These are phyloP conservation scores for Harpagus bidentatus DNA, from an alignment of 2,113 vertebrate genomes.

Conservation along the genomic window DNA sequence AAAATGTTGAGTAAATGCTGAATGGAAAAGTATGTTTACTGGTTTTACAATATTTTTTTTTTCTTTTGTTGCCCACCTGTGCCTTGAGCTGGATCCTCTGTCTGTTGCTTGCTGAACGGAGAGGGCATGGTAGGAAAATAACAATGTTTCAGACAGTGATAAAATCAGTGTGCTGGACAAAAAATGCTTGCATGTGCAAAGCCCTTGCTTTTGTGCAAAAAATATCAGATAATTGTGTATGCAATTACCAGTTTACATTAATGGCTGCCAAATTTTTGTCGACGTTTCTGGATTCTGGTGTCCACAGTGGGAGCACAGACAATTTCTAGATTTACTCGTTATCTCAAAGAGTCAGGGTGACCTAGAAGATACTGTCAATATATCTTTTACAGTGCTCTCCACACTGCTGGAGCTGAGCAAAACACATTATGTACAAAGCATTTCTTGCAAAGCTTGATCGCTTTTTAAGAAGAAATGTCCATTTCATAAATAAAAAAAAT, in stretches of 20 bases:
- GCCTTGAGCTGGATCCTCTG: neutral
- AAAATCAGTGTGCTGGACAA: neutral
- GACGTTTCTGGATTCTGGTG: neutral
- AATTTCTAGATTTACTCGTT: neutral
- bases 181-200: neutral
- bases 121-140: neutral
- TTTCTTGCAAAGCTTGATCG: neutral
- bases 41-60: neutral
- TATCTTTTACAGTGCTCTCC: neutral
- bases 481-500: neutral
- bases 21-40: neutral
- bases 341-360: neutral
- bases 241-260: neutral
- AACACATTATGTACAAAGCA: neutral
- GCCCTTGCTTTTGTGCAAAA: neutral
- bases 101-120: neutral
- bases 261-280: neutral
- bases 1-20: neutral
- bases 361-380: neutral
- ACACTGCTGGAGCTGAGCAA: neutral
- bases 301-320: neutral
- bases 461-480: neutral
- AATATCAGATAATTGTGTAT: rapidly evolving
- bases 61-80: neutral
- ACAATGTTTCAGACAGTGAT: neutral